Evolutionary conservation across 2,888 invertebrate genomes (phyloP).

Genomic region (Drosophila phalerata): DNA sequence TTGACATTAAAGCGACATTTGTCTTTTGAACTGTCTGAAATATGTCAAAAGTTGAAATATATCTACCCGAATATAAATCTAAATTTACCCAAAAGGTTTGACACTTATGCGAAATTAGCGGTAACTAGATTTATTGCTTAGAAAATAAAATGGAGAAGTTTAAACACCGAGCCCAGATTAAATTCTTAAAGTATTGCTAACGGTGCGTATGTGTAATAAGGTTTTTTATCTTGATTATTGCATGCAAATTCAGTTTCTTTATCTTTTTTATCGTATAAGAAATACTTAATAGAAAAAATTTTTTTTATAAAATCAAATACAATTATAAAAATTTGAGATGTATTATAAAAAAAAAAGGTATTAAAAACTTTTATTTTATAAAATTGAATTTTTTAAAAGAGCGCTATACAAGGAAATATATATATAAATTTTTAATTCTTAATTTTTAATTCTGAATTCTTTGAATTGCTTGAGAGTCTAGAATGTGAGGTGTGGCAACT

Average conservation of each 20-base stretch:
- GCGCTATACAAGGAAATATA: too few species aligned
- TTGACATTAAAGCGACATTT: constrained; percentile 68
- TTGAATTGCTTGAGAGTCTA: constrained; percentile 19
- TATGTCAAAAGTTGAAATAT: constrained; percentile 67
- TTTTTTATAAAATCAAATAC: background rate
- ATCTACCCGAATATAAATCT: constrained; percentile 66
- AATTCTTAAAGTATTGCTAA: background rate
- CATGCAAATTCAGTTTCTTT: too few species aligned
- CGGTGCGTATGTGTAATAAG: constrained; percentile 31
- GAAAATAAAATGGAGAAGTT: constrained; percentile 1
- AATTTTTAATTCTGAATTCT: too few species aligned
- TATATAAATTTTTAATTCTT: too few species aligned
- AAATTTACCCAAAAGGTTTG: constrained; percentile 39
- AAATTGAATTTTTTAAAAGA: too few species aligned
- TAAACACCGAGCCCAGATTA: background rate
- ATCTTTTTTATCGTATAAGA: too few species aligned
- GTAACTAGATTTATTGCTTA: constrained; percentile 62
- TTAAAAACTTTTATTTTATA: too few species aligned
- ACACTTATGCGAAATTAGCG: background rate
- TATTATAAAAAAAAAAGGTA: too few species aligned
- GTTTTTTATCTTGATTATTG: background rate
- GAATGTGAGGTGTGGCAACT: constrained; percentile 26
- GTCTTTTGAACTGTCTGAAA: constrained; percentile 59
- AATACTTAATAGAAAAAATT: too few species aligned
- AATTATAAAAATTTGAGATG: background rate